These are phyloP conservation scores for Empidonax traillii DNA, from an alignment of 2,113 vertebrate genomes.

Conservation along the genomic window DNA sequence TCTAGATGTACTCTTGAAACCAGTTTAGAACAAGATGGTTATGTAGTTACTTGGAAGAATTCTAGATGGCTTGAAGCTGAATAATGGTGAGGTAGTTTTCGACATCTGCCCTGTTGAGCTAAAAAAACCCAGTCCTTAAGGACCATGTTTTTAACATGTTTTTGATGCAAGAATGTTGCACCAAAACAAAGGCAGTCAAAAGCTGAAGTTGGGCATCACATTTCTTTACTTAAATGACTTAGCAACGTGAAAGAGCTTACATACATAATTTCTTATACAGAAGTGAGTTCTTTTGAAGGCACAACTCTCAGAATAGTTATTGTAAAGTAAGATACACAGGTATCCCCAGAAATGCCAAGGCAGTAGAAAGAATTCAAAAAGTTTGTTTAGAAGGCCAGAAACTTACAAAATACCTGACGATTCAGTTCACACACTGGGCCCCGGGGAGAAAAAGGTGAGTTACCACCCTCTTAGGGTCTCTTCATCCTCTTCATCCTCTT, in stretches of 20 bases:
- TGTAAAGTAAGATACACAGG: no score
- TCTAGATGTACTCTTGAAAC: neutral
- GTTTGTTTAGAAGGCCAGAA: no score
- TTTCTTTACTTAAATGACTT: neutral
- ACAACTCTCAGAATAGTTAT: neutral
- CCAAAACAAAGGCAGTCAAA: neutral
- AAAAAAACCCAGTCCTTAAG: neutral
- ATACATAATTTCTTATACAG: neutral
- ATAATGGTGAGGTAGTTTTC: neutral
- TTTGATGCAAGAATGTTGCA: neutral
- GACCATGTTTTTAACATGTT: neutral
- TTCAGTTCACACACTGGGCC: no score
- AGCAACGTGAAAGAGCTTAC: neutral
- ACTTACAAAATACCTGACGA: no score
- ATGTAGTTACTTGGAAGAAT: neutral
- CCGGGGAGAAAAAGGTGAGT: no score
- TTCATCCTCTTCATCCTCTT: no score
- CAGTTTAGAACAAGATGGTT: neutral
- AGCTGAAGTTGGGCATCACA: neutral
- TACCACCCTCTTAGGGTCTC: no score
- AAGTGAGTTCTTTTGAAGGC: neutral
- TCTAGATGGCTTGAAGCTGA: neutral
- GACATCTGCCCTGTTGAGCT: neutral
- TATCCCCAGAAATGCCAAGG: no score
- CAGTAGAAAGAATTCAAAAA: no score